Conservation (phyloP, 2,113 vertebrate species). For the Syngnathoides biaculeatus region DNA sequence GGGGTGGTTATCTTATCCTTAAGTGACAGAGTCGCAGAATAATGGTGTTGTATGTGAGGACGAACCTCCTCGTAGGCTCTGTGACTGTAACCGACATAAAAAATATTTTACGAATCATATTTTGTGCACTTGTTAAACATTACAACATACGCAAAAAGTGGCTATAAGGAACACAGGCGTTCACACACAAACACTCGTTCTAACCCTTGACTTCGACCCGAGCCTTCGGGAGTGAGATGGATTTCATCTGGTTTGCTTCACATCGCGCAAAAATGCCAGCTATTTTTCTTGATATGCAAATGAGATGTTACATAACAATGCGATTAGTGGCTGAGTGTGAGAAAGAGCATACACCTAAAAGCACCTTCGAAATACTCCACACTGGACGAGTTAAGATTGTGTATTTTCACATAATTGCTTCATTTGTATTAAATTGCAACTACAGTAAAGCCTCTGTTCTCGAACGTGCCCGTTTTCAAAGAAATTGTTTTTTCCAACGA, state of each 20-base stretch:
- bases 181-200: conserved; percentile 32
- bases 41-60: conserved; percentile 25
- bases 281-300: conserved; percentile 62
- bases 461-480: too few species aligned
- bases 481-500: too few species aligned
- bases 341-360: conserved; percentile 7
- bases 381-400: not conserved
- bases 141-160: not conserved
- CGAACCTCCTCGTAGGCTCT: conserved; percentile 6
- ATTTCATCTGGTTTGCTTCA: conserved; percentile 55
- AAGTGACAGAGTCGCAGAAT: conserved; percentile 54
- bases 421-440: too few species aligned
- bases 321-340: conserved; percentile 8
- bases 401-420: too few species aligned
- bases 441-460: too few species aligned
- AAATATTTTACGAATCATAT: not conserved
- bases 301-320: conserved; percentile 46
- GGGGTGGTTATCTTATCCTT: conserved; percentile 57
- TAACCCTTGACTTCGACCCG: conserved; percentile 46
- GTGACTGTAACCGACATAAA: not conserved
- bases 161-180: not conserved
- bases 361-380: not conserved
- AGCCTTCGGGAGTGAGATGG: conserved; percentile 25
- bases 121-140: conserved; percentile 6
- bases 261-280: conserved; percentile 32